Conservation (phyloP, 2,888 invertebrate species). For the Trichogramma dendrolimi region DNA sequence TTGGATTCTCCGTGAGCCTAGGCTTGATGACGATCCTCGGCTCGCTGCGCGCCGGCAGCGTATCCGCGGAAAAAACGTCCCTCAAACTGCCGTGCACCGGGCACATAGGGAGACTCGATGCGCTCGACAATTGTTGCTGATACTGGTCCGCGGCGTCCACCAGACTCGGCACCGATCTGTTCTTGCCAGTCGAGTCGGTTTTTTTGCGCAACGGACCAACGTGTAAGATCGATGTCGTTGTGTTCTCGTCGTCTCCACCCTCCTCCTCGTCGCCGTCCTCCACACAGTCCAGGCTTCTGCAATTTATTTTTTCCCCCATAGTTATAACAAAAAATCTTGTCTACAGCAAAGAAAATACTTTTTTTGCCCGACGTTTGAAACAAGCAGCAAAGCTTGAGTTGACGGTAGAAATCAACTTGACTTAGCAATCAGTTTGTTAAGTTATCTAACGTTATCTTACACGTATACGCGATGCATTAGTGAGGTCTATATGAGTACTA, state of each 20-base stretch:
- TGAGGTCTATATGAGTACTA: not conserved
- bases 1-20: constrained; percentile 22
- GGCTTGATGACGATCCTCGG: constrained; percentile 44
- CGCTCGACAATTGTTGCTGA: constrained; percentile 29
- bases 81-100: constrained; percentile 36
- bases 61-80: not conserved
- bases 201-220: constrained; percentile 44
- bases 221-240: constrained; percentile 44
- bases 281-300: constrained; percentile 40
- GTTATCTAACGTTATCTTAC: not conserved
- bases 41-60: constrained; percentile 25
- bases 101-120: constrained; percentile 34
- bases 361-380: too few relatives aligned
- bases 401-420: too few relatives aligned
- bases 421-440: too few relatives aligned
- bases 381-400: too few relatives aligned
- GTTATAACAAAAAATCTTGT: not conserved
- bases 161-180: constrained; percentile 41
- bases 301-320: not conserved
- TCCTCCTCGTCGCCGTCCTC: constrained; percentile 42
- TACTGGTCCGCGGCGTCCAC: constrained; percentile 35
- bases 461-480: not conserved
- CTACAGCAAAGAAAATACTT: too few relatives aligned
- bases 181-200: constrained; percentile 37
- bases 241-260: constrained; percentile 29